Conservation (phyloP, 2,797 vertebrate species). For the Muscicapa comitata region DNA sequence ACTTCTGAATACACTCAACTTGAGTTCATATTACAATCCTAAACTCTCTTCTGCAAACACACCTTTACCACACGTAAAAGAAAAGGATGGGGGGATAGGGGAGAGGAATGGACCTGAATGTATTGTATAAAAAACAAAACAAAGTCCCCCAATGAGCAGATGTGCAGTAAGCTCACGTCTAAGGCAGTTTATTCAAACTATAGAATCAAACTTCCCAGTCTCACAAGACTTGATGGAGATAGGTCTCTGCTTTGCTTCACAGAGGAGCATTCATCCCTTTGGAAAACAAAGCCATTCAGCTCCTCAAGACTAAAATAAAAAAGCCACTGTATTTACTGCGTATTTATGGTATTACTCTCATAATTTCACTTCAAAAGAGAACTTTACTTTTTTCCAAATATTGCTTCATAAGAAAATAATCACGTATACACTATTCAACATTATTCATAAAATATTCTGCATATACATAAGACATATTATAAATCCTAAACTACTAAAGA, state of each 20-base stretch:
- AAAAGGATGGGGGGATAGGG: fast-evolving
- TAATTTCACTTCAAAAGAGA: not conserved
- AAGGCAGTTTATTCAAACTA: not conserved
- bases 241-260: not conserved
- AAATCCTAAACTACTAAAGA: not conserved
- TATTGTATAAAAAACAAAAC: not conserved
- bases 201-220: not conserved
- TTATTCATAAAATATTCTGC: not conserved
- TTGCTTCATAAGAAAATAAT: not conserved
- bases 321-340: not conserved
- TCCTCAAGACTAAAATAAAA: not conserved
- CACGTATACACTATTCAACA: not conserved
- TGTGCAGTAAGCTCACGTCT: not conserved
- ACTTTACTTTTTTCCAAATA: not conserved
- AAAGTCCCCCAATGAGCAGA: not conserved
- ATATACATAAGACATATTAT: not conserved
- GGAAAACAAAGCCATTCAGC: not conserved
- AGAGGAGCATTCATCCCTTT: not conserved
- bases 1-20: not conserved
- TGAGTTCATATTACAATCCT: not conserved
- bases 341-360: not conserved
- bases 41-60: not conserved
- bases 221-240: not conserved
- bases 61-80: not conserved
- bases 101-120: not conserved